Base-by-base conservation (phyloP, 2,888 invertebrate species). In the Chaetogeoica ovagalla region DNA sequence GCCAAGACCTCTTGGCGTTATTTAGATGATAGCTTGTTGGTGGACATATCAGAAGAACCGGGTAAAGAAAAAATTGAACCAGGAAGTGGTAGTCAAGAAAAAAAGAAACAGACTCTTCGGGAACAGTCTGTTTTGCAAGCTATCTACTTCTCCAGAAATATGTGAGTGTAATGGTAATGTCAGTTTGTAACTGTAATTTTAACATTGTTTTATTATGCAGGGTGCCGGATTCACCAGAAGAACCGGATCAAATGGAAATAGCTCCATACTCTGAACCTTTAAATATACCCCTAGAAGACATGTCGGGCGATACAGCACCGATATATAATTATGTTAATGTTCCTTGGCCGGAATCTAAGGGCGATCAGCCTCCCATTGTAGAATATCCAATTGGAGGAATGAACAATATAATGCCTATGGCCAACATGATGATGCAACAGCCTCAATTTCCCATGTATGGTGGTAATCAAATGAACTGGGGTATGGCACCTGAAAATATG, bases 281-380 rank as follows among this genome's bases (percentile, higher is more conserved):
- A 82, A 88, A 90, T 23, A 96, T 97, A 86, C 97, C 97, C 0
- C 87, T 96, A 77, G 96, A 96, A 83, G 97, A 97, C 87, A 90
- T 92, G 8, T 92, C 93, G 0, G 94, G 94, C 11, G 77, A 79
- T 55, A 92, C 93, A 82, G 94, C 94, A 84, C 92, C 91, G 83
- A 89, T 93, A 23, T 93, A 92, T 85, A 94, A 95, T 86, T 92
- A 92, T 84, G 90, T 92, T 81, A 89, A 88, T 77, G 90, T 91
- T 86, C 91, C 92, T 0, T 95, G 95, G 95, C 95, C 95, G 2
- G 94, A 94, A 86, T 93, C 95, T 0, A 93, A 93, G 85, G 91
- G 84, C 84, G 21, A 81, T n/a, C 74, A 81, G 15, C 70, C 77
- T 62, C 37, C 70, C 1, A 8, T 5, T 39, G 52, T 71, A 55